A percentile compares a stretch with the other conserved stretches of the same genome.
These are phyloP conservation scores for Acholoe squamosa DNA, from an alignment of 2,888 invertebrate genomes.

Conservation along the genomic window DNA sequence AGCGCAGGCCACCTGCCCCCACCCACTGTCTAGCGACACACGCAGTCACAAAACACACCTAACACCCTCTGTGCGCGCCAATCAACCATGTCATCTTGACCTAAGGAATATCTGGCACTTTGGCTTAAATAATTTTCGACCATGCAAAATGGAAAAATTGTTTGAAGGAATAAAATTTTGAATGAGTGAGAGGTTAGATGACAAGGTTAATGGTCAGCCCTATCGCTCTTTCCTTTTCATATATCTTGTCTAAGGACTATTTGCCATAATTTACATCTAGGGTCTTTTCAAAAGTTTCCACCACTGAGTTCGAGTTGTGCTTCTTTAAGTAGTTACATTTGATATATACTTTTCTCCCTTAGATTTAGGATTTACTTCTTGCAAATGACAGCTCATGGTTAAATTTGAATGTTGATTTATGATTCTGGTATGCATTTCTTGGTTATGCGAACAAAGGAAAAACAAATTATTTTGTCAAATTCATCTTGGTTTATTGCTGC, in stretches of 20 bases:
- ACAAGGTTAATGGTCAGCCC: neutral
- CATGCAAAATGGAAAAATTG: neutral
- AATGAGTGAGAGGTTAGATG: neutral
- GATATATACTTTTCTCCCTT: neutral
- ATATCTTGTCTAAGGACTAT: neutral
- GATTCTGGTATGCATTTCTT: no score
- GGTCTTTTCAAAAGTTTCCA: neutral
- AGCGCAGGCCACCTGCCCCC: neutral
- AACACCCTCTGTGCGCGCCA: neutral
- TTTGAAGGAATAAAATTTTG: neutral
- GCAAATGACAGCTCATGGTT: neutral
- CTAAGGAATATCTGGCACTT: neutral
- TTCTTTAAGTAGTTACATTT: neutral
- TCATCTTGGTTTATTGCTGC: conserved; percentile 33
- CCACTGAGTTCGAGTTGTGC: conserved; percentile 6
- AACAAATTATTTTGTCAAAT: neutral
- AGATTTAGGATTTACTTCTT: neutral
- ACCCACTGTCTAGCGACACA: neutral
- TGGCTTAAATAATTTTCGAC: neutral
- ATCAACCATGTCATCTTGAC: neutral
- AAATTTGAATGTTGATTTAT: neutral
- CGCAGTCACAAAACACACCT: conserved; percentile 34
- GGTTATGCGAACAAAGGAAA: neutral
- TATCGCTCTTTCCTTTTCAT: neutral
- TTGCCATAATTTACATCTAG: neutral